Conservation (phyloP, 2,888 invertebrate species). For the Epistrophella euchroma region DNA sequence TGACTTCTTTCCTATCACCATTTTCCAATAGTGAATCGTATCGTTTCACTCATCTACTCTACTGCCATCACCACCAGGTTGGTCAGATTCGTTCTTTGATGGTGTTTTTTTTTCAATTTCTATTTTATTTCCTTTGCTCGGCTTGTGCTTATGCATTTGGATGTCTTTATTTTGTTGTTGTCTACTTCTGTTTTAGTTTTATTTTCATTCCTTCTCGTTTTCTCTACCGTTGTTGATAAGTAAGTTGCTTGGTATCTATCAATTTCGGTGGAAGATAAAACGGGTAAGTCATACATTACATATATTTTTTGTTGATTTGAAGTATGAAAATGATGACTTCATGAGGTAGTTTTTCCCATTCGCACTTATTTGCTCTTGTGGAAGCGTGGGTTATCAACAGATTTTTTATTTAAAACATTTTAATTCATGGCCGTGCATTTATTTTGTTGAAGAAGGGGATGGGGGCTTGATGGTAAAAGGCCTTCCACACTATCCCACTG, state of each 20-base stretch:
- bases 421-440: conserved; percentile 30
- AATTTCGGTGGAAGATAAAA: conserved; percentile 44
- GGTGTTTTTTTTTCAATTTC: conserved; percentile 40
- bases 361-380: conserved; percentile 29
- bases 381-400: conserved; percentile 49
- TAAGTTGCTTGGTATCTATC: conserved; percentile 23
- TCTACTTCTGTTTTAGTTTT: conserved; percentile 39
- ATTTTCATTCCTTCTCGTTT: conserved; percentile 65
- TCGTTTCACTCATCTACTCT: conserved; percentile 60
- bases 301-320: conserved; percentile 10
- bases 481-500: no score
- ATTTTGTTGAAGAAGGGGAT: not conserved
- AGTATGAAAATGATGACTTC: not conserved
- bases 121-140: conserved; percentile 39
- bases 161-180: conserved; percentile 30
- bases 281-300: conserved; percentile 33
- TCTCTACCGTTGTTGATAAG: conserved; percentile 62
- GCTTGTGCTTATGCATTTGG: conserved; percentile 43
- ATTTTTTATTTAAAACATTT: not conserved
- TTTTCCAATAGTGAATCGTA: conserved; percentile 77
- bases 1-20: conserved; percentile 80
- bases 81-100: conserved; percentile 57
- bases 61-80: conserved; percentile 68
- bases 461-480: not conserved
- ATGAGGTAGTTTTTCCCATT: conserved; percentile 18